Evolutionary conservation across 1,140 invertebrate species (phyloP), one percentile per base, ranked within the genome.

Genomic region (Macrobrachium nipponense): DNA sequence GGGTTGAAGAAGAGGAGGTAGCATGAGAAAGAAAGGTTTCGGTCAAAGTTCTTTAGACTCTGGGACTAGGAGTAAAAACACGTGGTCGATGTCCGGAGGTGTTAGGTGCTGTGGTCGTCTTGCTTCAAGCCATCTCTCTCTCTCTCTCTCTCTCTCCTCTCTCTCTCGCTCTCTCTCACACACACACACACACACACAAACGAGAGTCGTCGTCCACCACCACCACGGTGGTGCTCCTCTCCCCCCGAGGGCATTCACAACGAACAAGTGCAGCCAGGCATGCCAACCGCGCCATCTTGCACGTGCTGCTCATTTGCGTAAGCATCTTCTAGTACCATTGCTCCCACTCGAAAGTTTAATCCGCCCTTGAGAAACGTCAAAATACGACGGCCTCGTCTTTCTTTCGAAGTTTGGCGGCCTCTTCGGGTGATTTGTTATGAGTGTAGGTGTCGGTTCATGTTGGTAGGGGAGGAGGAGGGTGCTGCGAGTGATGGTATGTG

Each of bases 401-500:
- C 51, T 10, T 20, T 27, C 7, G 8, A n/a, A 14, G 64, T 66
- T 20, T 68, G 18, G 17, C 5, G 62, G 64, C 23, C 51, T 0
- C 18, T n/a, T 17, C 18, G 17, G 14, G 27, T 77, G 59, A 36
- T 61, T 3, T 15, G 60, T 20, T 36, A 18, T 82, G 51, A 14
- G 68, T 61, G 81, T 43, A n/a, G 17, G 81, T 43, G 80, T 82
- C 27, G 70, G 68, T n/a, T 60, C 43, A 0, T 44, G 11, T 43
- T 78, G 75, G 23, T 43, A 23, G 44, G 70, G 70, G 44, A 36
- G 70, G 70, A 15, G 68, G 20, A 72, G 20, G 68, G 68, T 27
- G 12, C n/a, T 27, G 81, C 64, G 72, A 77, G 81, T 76, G 81
- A 83, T 83, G 81, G 81, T 77, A 83, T 83, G 70, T 83, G 81